Percentiles rank a stretch among this genome's conserved stretches.
These are phyloP conservation scores for Gracilinanus agilis DNA, from an alignment of 2,113 vertebrate species.

Conservation along the genomic window DNA sequence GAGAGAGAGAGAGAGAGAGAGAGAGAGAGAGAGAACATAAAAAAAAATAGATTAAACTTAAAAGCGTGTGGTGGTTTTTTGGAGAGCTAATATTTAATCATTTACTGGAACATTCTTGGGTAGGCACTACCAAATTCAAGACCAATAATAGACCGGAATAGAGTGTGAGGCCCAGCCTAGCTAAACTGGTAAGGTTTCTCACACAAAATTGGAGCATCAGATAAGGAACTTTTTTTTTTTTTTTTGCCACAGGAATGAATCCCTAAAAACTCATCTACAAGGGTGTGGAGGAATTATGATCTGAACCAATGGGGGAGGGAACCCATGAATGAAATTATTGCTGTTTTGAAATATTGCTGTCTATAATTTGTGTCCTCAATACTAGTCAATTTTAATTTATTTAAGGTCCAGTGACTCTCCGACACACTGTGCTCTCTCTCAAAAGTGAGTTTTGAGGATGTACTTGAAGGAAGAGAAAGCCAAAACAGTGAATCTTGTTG, in stretches of 20 bases:
- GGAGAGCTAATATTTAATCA: not conserved
- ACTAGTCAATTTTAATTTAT: not conserved
- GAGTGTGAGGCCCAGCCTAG: not conserved
- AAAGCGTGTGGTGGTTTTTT: not conserved
- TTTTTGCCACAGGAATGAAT: not conserved
- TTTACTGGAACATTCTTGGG: not conserved
- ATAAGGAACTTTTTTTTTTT: not conserved
- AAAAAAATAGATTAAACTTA: not conserved
- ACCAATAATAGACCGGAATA: not conserved
- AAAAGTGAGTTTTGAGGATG: not conserved
- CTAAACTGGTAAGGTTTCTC: not conserved
- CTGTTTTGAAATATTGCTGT: not conserved
- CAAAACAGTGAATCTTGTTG: not conserved
- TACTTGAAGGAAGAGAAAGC: not conserved
- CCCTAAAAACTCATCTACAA: not conserved
- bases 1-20: too few relatives aligned
- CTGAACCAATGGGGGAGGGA: not conserved
- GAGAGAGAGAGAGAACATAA: not conserved
- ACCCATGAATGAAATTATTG: too few relatives aligned
- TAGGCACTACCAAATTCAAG: not conserved
- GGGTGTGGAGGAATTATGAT: not conserved
- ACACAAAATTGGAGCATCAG: not conserved
- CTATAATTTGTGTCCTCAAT: not conserved
- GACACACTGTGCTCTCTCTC: not conserved
- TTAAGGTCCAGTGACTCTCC: not conserved